Evolutionary conservation across 2,888 invertebrate genomes (phyloP), one percentile per base, ranked within the genome.

Genomic region (Agrochola litura): DNA sequence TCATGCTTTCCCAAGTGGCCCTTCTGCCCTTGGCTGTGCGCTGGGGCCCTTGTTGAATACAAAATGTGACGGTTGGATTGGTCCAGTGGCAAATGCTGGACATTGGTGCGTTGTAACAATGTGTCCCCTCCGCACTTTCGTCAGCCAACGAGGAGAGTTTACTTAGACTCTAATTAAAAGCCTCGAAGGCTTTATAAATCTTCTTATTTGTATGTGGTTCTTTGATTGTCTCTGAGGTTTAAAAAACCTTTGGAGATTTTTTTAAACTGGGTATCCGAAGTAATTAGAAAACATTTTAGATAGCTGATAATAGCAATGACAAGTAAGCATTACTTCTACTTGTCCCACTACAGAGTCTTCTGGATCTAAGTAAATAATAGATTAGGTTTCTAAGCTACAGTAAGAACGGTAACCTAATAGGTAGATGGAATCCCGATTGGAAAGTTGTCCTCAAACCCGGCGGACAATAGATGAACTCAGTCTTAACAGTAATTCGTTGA

Each of bases 391-490:
- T 56, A 46, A 73, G 60, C 22, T n/a, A 52, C 67, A 60, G 37
- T 58, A 22, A 46, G 72, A 73, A 61, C 14, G 25, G 52, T 77
- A 60, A 77, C 67, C 49, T 43, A 71, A 73, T 64, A 69, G 71
- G 9, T 5, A 8, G 52, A 25, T 61, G 78, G 78, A 81, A 78
- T 81, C 82, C 78, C 75, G 78, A 84, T 81, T 84, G 73, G 84
- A 84, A 84, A 84, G 84, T 84, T 84, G 81, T 73, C 74, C 74
- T 65, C n/a, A 73, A 81, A 75, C 84, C 70, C 14, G 75, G 76
- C 64, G 66, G 49, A 75, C 77, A 77, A 78, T 77, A 52, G 49
- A 67, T 78, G 43, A 65, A 60, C 41, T 37, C 63, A 41, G 52
- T 76, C 60, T 64, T 49, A 41, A 43, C 49, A 60, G 19, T 19